Conservation (phyloP, 2,113 vertebrate species). For the Xiphias gladius region DNA sequence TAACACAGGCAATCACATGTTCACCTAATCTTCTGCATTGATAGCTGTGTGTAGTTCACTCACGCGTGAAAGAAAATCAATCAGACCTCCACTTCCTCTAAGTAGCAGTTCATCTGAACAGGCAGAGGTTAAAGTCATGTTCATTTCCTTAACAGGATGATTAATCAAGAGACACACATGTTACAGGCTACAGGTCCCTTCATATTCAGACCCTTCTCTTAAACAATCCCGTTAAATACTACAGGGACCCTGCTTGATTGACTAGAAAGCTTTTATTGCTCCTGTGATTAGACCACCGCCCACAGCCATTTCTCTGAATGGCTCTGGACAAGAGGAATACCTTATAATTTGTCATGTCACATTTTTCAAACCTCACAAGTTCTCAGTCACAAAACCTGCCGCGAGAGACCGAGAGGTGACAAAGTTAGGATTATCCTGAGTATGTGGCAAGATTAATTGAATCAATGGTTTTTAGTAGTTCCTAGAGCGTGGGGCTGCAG, state of each 20-base stretch:
- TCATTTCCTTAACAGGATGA: conserved; percentile 79
- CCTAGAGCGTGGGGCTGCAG: conserved; percentile 22
- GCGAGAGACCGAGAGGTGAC: conserved; percentile 23
- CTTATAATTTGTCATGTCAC: conserved; percentile 40
- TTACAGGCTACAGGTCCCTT: conserved; percentile 50
- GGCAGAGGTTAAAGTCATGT: conserved; percentile 81
- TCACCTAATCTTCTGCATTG: conserved; percentile 74
- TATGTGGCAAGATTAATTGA: conserved; percentile 38
- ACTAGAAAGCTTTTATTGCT: conserved; percentile 64
- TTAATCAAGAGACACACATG: conserved; percentile 72
- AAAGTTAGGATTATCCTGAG: conserved; percentile 45
- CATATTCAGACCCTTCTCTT: conserved; percentile 43
- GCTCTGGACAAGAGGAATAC: conserved; percentile 40
- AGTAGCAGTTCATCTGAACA: conserved; percentile 78
- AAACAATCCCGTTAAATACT: conserved; percentile 64
- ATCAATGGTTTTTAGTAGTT: conserved; percentile 28
- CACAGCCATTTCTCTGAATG: conserved; percentile 35
- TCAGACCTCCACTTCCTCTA: conserved; percentile 77
- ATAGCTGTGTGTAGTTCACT: conserved; percentile 76
- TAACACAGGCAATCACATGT: conserved; percentile 72
- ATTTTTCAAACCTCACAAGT: conserved; percentile 43
- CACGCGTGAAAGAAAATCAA: conserved; percentile 85
- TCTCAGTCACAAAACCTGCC: background rate
- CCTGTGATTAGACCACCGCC: conserved; percentile 57
- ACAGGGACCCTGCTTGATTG: conserved; percentile 51